phyloP scores from a whole-genome alignment of 2,888 invertebrate species.

The Pachycephus smyrnensis region DNA sequence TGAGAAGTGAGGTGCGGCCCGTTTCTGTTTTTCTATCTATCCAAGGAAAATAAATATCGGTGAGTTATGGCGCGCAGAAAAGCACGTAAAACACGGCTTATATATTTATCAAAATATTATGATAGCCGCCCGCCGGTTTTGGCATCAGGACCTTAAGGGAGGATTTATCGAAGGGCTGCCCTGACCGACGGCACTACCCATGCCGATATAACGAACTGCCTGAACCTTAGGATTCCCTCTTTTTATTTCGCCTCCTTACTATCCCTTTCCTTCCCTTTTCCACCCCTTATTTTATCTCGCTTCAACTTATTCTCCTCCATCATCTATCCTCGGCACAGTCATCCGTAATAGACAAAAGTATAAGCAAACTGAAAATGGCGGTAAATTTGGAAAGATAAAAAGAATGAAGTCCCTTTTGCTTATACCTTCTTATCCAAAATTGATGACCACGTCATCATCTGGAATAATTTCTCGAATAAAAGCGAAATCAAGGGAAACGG shows the following conservation, averaged over 20 bases:
- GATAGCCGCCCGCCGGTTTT: slow-evolving; percentile 48
- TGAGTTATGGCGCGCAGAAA: slow-evolving; percentile 53
- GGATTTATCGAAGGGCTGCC: slow-evolving; percentile 39
- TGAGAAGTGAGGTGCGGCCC: slow-evolving; percentile 6
- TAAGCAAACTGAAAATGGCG: not conserved
- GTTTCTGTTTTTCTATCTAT: slow-evolving; percentile 55
- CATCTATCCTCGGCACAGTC: not conserved
- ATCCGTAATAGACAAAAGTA: not conserved
- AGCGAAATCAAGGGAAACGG: slow-evolving; percentile 22
- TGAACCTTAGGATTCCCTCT: not conserved
- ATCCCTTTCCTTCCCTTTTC: not conserved
- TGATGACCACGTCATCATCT: not conserved
- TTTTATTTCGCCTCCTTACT: not conserved
- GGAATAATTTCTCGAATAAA: slow-evolving; percentile 12
- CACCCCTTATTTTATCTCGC: not conserved
- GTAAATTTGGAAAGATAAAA: not conserved
- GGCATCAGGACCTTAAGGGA: slow-evolving; percentile 23
- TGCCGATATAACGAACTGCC: not conserved
- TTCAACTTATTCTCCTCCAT: not conserved
- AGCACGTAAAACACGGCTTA: slow-evolving; percentile 57
- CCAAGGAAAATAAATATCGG: slow-evolving; percentile 55
- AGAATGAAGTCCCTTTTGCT: not conserved
- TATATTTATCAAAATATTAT: slow-evolving; percentile 66
- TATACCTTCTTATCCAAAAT: not conserved
- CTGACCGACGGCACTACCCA: slow-evolving; percentile 42